Evolutionary conservation across 2,888 invertebrate genomes (phyloP).

Genomic region (Limnephilus lunatus): DNA sequence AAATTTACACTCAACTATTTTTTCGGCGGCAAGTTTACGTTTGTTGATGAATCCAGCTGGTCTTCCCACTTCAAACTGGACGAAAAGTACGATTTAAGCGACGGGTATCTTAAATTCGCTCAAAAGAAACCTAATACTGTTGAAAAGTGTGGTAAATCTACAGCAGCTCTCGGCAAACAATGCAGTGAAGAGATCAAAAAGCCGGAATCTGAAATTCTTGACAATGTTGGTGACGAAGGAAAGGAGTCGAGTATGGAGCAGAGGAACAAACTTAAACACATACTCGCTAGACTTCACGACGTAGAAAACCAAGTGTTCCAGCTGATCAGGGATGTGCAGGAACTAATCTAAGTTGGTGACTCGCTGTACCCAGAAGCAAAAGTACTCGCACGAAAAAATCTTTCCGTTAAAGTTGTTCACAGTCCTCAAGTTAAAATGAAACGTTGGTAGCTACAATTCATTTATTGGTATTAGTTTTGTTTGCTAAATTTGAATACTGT

Average conservation of each 20-base stretch:
- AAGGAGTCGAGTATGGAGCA: neutral
- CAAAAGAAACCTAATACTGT: neutral
- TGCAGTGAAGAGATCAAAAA: neutral
- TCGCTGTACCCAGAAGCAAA: constrained; percentile 68
- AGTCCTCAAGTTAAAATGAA: too few species aligned
- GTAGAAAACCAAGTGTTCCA: neutral
- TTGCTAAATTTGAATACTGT: neutral
- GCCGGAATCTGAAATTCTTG: neutral
- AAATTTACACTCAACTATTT: neutral
- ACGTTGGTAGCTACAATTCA: neutral
- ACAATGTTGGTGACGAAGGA: neutral
- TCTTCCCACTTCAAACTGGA: constrained; percentile 5
- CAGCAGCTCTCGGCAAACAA: neutral
- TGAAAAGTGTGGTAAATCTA: neutral
- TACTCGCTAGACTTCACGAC: neutral
- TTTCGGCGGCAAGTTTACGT: neutral
- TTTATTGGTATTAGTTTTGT: neutral
- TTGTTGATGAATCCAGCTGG: constrained; percentile 10
- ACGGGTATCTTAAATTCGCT: neutral
- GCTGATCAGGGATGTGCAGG: neutral
- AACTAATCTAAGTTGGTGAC: neutral
- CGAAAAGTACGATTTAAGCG: neutral
- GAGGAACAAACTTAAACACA: neutral
- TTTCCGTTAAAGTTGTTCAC: too few species aligned
- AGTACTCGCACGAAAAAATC: constrained; percentile 72